phyloP scores from a whole-genome alignment of 2,888 invertebrate species.

The Petrolisthes manimaculis region DNA sequence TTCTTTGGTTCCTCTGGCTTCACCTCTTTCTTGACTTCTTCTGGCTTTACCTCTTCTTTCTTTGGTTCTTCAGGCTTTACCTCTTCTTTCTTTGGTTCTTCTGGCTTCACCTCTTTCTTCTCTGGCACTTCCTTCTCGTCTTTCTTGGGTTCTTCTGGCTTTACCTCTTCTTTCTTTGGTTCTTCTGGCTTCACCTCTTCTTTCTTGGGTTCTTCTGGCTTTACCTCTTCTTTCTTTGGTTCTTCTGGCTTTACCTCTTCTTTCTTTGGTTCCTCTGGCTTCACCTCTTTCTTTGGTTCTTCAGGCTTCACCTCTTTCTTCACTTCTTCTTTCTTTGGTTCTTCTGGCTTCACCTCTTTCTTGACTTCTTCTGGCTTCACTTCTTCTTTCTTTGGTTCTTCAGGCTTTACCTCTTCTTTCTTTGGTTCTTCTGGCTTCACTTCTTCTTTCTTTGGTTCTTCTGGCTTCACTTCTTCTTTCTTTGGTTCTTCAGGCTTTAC shows the following conservation, averaged over 20 bases:
- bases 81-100: neutral
- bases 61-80: neutral
- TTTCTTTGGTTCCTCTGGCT: neutral
- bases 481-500: neutral
- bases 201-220: neutral
- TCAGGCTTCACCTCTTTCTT: neutral
- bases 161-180: conserved; percentile 2
- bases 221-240: neutral
- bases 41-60: neutral
- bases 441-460: neutral
- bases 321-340: neutral
- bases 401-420: neutral
- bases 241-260: neutral
- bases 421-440: neutral
- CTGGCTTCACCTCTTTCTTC: neutral
- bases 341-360: neutral
- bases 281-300: neutral
- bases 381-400: neutral
- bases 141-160: neutral
- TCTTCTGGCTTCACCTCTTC: conserved; percentile 2
- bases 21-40: conserved; percentile 4
- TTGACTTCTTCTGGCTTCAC: neutral
- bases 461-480: neutral
- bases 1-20: neutral
- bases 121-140: neutral